phyloP scores from a whole-genome alignment of 2,797 vertebrate species.

The Acanthurus lineatus region DNA sequence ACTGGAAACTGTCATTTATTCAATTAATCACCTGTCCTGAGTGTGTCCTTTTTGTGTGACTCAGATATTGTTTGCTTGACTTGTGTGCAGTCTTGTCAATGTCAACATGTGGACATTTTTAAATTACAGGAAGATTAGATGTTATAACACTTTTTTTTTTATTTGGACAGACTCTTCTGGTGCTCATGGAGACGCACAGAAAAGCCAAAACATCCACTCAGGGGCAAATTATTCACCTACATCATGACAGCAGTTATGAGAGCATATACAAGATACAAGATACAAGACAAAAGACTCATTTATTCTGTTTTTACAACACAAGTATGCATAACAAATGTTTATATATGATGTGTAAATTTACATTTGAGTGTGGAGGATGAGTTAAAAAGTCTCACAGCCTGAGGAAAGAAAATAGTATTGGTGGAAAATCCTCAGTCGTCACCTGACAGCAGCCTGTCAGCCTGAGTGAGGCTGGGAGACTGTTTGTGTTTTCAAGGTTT shows the following conservation, averaged over 20 bases:
- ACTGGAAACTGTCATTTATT: background rate
- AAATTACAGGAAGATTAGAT: background rate
- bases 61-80: background rate
- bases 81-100: background rate
- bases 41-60: background rate
- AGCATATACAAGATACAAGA: background rate
- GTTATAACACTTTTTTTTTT: too few relatives aligned
- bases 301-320: too few relatives aligned
- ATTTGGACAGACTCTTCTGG: too few relatives aligned
- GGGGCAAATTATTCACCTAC: background rate
- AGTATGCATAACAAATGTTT: too few relatives aligned
- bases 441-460: too few relatives aligned
- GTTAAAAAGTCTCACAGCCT: too few relatives aligned
- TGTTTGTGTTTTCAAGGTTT: background rate
- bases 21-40: background rate
- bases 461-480: background rate
- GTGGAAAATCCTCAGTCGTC: too few relatives aligned
- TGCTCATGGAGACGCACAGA: background rate
- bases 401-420: too few relatives aligned
- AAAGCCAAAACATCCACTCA: slow-evolving; percentile 1
- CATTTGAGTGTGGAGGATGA: too few relatives aligned
- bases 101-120: background rate
- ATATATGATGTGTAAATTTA: too few relatives aligned
- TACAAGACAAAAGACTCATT: background rate
- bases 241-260: background rate